Evolutionary conservation across 2,113 vertebrate genomes (phyloP), one percentile per base, ranked within the genome.

Genomic region (Rallus limicola): DNA sequence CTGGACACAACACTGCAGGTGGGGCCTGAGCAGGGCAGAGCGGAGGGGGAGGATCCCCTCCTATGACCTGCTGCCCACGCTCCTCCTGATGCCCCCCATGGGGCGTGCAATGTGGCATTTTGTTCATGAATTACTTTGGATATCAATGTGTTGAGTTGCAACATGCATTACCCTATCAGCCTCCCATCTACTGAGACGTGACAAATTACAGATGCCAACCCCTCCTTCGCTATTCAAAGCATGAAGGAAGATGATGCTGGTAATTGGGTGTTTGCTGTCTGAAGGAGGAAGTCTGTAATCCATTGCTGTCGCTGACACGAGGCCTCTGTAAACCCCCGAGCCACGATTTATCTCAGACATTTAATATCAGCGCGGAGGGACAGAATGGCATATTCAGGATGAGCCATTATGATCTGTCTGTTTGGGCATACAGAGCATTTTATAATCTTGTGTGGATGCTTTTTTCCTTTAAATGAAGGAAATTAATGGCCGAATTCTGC

Each of bases 201-300:
- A 97, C 83, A 96, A 93, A 94, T 77, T 33, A 63, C 1, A 7
- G 53, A 42, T 89, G 90, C 67, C 91, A 96, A 31, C 78, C 53
- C 70, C 42, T 68, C 75, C 81, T 88, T 96, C 80, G 23, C 83
- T 88, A 36, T 65, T 89, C 92, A 84, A 42, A 72, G 65, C 77
- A 23, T 62, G 86, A 84, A 72, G 85, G 92, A 93, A 91, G 83
- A 88, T 88, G 90, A 76, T 92, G 86, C 36, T 88, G 76, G 90
- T 96, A 96, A 95, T 93, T 93, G 91, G 86, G 63, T 95, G 84
- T 90, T 96, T 88, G 86, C 95, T 94, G 78, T 94, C 92, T 95
- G 17, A 91, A 90, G 71, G 67, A 96, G 87, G 86, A 96, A 83
- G 92, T 97, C 80, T 95, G 92, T 77, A 91, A 96, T 92, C 86